Evolutionary conservation across 35 echinoderm and acorn worm genomes (phyloP), one percentile per base, ranked within the genome.

Genomic region (Stichopus chloronotus): DNA sequence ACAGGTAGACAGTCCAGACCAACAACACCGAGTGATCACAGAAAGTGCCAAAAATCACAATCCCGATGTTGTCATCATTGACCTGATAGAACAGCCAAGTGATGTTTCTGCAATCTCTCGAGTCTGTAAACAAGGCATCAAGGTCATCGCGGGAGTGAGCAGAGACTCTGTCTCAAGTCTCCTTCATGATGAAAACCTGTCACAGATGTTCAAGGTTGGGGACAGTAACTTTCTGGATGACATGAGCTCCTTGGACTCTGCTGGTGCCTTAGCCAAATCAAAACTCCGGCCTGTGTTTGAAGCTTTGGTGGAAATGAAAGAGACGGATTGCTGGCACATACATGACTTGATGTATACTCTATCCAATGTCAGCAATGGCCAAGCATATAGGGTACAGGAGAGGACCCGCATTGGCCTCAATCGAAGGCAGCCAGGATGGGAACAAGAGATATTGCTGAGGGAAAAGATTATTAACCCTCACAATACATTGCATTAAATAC

Each of bases 31-130:
- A 79, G 61, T 86, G 25, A 96, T 96, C 90, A 65, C 59, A 17
- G 95, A 96, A 65, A 84, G 72, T 21, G 23, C 91, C 10, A 87
- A 94, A 72, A 96, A 96, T 90, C 95, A 96, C 59, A 96, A 60
- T 65, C 93, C 95, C 8, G 69, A 96, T 59, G 84, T 90, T 4
- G 16, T 96, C 2, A 92, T 96, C 81, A 89, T 96, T 16, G 95
- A 96, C 90, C 82, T 94, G 19, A 96, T 96, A 52, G 81, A 61
- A 7, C 87, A 52, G 5, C 9, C 17, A 58, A 55, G 84, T 57
- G 95, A 96, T 59, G 95, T 91, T 1, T 22, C 55, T 9, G 85
- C 81, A 10, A 57, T 65, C 63, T 59, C 55, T 7, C 72, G 22
- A 2, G n/a, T 96, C 5, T 54, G 10, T 20, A 63, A 83, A 77